Evolutionary conservation across 2,888 invertebrate genomes (phyloP), one percentile per base, ranked within the genome.

Genomic region (Melanostoma mellinum): DNA sequence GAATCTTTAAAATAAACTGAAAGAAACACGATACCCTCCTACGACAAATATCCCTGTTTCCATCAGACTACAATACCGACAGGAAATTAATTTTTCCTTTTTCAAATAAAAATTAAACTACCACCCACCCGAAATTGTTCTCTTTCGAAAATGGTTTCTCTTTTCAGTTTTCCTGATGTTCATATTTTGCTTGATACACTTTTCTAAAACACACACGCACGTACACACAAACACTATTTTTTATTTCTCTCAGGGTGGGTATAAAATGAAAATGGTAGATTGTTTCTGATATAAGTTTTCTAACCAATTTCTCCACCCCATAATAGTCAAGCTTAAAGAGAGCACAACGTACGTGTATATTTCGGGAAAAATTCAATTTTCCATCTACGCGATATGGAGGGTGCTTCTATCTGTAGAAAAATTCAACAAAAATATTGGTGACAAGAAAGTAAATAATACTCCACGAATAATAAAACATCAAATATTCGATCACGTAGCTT

Each of bases 301-400:
- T 65, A 84, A 79, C 74, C 65, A 67, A 79, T 74, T 75, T 74
- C 84, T 79, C 79, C 84, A 79, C 79, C 84, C 84, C 53, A 78
- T 75, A 60, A 58, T 69, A 79, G 71, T 84, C 69, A 71, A 69
- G 74, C 67, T 75, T 33, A 42, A 84, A 84, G 84, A 84, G 79
- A 84, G 50, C 73, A 72, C 38, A 73, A 74, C 72, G 81, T 75
- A 71, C 84, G 84, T 82, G 78, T 79, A 74, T 67, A 79, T 67
- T 75, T 84, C 71, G 76, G 82, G 85, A 86, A 87, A 87, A 87
- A 87, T 86, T 87, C 86, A 88, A 87, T 87, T 88, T 87, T 87
- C 86, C 86, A 86, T 85, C 87, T 85, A 86, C 86, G 86, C 86
- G 87, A 86, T 85, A 87, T 86, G 87, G 87, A 88, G 87, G 88